Evolutionary conservation across 1,140 invertebrate species (phyloP), one percentile per base, ranked within the genome.

Genomic region (Drosophila yakuba): DNA sequence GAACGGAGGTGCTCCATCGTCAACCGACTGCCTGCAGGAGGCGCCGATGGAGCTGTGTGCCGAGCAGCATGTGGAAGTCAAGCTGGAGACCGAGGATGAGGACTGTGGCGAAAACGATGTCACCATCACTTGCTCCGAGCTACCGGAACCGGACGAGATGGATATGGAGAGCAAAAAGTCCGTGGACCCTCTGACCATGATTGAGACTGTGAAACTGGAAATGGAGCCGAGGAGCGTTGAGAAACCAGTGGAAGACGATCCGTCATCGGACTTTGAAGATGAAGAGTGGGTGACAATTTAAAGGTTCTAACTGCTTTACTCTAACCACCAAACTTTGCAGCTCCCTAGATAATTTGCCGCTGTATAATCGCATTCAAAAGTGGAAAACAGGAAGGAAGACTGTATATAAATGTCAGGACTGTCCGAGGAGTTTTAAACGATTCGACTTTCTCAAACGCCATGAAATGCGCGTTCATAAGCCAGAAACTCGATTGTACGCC

Each of bases 31-130:
- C 10, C 43, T 89, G 28, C 77, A 78, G 28, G 84, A 89, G 45
- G 41, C 66, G 2, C 84, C 84, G 4, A 89, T 89, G 84, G 84
- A 89, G 32, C 35, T 89, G 6, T 89, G 84, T 35, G 77, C 85
- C 1, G 84, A 89, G 20, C 85, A 89, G 57, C 85, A 90, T 62
- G 85, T 89, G 14, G 78, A 84, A 56, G 80, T 89, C 6, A 90
- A 90, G 28, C 32, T 89, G 52, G 84, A 88, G 63, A 80, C 80
- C 0, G 80, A 84, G 38, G 84, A 89, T 7, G 82, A 82, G 10
- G 77, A 90, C 3, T 17, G 79, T 10, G 63, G 78, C 10, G 68
- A 74, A 3, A 32, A 47, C 1, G 84, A 88, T 23, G 76, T 77
- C 15, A 59, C 62, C 25, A 89, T 88, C 7, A 74, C 51, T 17